phyloP scores from a whole-genome alignment of 2,113 vertebrate genomes.

The Plestiodon gilberti region DNA sequence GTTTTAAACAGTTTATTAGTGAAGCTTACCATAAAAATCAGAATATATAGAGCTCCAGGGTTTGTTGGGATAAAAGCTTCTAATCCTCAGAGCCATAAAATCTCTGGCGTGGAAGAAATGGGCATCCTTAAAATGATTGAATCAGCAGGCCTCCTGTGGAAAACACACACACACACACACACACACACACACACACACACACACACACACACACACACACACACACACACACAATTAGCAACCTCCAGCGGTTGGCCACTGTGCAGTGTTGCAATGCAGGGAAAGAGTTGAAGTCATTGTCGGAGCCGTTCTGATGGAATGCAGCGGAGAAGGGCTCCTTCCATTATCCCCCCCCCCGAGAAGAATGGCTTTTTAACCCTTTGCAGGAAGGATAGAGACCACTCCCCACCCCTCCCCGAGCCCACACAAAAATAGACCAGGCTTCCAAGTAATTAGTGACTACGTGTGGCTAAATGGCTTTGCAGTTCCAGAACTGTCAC shows the following conservation, averaged over 20 bases:
- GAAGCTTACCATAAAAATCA: slow-evolving; percentile 75
- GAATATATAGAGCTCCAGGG: slow-evolving; percentile 71
- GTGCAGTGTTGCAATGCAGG: neutral
- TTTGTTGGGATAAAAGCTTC: slow-evolving; percentile 71
- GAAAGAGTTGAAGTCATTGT: slow-evolving; percentile 28
- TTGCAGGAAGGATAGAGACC: slow-evolving; percentile 14
- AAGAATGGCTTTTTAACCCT: slow-evolving; percentile 57
- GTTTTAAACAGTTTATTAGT: slow-evolving; percentile 76
- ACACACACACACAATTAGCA: slow-evolving; percentile 66
- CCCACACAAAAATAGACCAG: neutral
- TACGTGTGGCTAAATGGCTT: neutral
- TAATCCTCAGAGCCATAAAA: slow-evolving; percentile 75
- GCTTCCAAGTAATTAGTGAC: neutral
- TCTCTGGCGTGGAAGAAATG: slow-evolving; percentile 75
- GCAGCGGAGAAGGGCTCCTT: slow-evolving; percentile 30
- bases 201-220: slow-evolving; percentile 74
- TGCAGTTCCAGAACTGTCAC: neutral
- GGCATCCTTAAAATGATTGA: slow-evolving; percentile 70
- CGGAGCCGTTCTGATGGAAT: slow-evolving; percentile 42
- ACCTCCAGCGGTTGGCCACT: slow-evolving; percentile 60
- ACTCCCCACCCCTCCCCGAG: rapidly evolving
- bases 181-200: slow-evolving; percentile 74
- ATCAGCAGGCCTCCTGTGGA: slow-evolving; percentile 70
- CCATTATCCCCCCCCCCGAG: slow-evolving; percentile 41
- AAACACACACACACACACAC: slow-evolving; percentile 72